Conservation (phyloP, 2,888 invertebrate species). For the Oasisia sp. region DNA sequence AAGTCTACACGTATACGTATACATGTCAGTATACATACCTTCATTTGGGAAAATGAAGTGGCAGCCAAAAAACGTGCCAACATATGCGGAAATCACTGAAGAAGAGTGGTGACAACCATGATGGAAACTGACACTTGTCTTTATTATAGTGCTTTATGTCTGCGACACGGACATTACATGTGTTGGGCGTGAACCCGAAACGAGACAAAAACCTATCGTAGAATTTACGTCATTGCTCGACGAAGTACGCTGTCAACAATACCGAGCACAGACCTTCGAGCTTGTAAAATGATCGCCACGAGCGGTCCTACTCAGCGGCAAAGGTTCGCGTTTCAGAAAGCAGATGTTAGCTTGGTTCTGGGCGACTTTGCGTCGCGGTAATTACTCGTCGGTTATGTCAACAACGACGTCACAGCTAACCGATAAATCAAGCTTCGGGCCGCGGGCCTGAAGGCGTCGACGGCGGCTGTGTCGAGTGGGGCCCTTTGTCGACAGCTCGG, state of each 20-base stretch:
- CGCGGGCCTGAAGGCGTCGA: neutral
- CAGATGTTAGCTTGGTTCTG: neutral
- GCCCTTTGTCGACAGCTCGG: neutral
- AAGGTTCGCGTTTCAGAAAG: neutral
- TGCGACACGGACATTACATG: neutral
- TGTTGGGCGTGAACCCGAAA: neutral
- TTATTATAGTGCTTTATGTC: neutral
- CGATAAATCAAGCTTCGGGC: neutral
- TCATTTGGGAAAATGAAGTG: no score
- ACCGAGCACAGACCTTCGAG: neutral
- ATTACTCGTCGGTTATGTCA: neutral
- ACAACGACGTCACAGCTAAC: neutral
- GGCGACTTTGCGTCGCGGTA: neutral
- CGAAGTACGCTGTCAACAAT: neutral
- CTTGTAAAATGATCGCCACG: neutral
- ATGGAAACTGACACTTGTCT: neutral
- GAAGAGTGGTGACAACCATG: neutral
- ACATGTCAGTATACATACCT: no score
- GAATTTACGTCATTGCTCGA: conserved; percentile 1
- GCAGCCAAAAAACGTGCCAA: no score
- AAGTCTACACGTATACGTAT: no score
- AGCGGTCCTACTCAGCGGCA: neutral
- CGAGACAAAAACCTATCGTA: neutral
- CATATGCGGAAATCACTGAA: no score
- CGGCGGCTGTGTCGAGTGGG: neutral